Percentiles rank a stretch among this genome's conserved stretches.
Evolutionary conservation across 2,888 invertebrate species (phyloP).

Genomic region (Ophraella communa): DNA sequence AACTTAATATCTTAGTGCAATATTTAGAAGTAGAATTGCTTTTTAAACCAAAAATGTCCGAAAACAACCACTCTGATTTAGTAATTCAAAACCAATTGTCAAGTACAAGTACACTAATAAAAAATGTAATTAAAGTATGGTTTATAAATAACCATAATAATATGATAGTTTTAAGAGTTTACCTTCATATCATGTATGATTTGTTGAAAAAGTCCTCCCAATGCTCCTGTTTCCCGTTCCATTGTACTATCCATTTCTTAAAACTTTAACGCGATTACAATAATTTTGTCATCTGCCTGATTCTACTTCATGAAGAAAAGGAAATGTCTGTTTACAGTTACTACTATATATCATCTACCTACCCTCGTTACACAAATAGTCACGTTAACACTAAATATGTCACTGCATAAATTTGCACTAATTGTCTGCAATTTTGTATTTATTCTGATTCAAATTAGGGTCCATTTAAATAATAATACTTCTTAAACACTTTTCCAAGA

Average conservation of each 20-base stretch:
- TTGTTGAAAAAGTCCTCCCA: slow-evolving; percentile 94
- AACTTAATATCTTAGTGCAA: no score
- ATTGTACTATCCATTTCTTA: slow-evolving; percentile 70
- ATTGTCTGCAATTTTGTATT: not conserved
- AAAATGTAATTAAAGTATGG: not conserved
- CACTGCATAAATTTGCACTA: slow-evolving; percentile 11
- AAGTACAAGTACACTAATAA: not conserved
- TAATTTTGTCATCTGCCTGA: slow-evolving; percentile 6
- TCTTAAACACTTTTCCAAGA: not conserved
- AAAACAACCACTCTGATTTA: not conserved
- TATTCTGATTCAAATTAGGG: not conserved
- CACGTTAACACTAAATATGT: slow-evolving; percentile 18
- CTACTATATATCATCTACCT: slow-evolving; percentile 24
- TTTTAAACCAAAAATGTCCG: no score
- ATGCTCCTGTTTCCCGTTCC: slow-evolving; percentile 86
- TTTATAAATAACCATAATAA: not conserved
- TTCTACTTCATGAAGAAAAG: slow-evolving; percentile 17
- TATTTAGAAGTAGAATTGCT: no score
- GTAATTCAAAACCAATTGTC: not conserved
- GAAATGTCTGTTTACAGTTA: slow-evolving; percentile 39
- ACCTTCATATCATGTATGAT: slow-evolving; percentile 98
- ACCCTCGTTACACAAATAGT: slow-evolving; percentile 28
- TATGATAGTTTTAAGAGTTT: slow-evolving; percentile 53
- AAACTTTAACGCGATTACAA: not conserved
- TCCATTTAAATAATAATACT: slow-evolving; percentile 6